Conservation (phyloP, 2,888 invertebrate species). For the Sussaba pulchella region DNA sequence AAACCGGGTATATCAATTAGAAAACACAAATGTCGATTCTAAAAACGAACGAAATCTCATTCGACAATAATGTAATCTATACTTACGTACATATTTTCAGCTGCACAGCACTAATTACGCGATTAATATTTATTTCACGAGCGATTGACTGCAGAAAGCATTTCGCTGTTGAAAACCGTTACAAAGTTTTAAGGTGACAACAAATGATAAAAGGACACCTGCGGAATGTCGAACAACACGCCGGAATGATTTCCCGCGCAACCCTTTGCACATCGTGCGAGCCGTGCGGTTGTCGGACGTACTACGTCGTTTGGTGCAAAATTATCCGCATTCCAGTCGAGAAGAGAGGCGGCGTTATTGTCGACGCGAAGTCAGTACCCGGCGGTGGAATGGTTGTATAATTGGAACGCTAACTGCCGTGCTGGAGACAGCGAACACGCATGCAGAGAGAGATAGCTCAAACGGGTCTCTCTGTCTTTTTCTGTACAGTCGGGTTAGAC, state of each 20-base stretch:
- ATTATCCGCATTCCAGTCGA: not conserved
- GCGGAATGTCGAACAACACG: slow-evolving; percentile 25
- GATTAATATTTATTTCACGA: not conserved
- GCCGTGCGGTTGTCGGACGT: not conserved
- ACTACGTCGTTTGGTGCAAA: not conserved
- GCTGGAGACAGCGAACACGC: too few species aligned
- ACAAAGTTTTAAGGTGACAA: slow-evolving; percentile 46
- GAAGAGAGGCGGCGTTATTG: not conserved
- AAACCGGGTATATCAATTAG: too few species aligned
- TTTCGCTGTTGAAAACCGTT: slow-evolving; percentile 54
- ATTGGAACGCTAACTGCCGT: too few species aligned
- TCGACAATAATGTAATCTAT: not conserved
- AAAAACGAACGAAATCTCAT: not conserved
- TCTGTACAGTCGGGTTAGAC: too few species aligned
- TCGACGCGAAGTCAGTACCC: too few species aligned
- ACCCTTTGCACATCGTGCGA: not conserved
- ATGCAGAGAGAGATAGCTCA: too few species aligned
- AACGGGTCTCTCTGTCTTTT: too few species aligned
- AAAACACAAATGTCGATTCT: not conserved
- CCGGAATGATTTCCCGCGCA: slow-evolving; percentile 20
- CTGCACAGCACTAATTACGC: not conserved
- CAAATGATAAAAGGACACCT: slow-evolving; percentile 37
- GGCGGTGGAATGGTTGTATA: not conserved
- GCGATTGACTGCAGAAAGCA: not conserved
- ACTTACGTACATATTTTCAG: slow-evolving; percentile 52